Base-by-base conservation (phyloP, 2,888 invertebrate genomes). In the Eurytoma adleriae region DNA sequence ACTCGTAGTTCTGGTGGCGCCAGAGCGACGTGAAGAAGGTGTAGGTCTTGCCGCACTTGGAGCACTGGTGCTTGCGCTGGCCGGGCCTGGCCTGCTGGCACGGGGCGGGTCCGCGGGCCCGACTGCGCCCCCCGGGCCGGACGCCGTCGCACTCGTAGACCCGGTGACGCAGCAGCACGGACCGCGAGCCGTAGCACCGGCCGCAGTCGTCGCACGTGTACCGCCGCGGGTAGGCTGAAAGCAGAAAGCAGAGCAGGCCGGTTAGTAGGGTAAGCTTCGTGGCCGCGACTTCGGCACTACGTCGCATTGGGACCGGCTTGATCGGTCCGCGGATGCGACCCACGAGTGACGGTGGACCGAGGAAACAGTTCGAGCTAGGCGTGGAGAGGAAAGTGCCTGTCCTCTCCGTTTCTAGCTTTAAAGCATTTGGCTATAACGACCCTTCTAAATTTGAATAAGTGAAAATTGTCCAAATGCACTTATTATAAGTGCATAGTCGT, bases 1-100 rank as follows among this genome's bases (percentile, higher is more conserved):
- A 91, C 81, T 91, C 91, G 84, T 89, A 89, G 78, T 87, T 86
- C 62, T 89, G 86, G 79, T 91, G 90, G 56, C 87, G 86, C 89
- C 89, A 90, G 0, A 90, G 79, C 0, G 90, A 90, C 0, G 89
- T 90, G 77, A 89, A 89, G 30, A 89, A 88, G 0, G 88, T 85
- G 74, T 90, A 90, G 2, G 81, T 83, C 14, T 87, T 86, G 30
- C 85, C 84, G 71, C 90, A 90, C 24, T 84, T 85, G 0, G 73
- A 54, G 57, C 90, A 90, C 2, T 83, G 82, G 74, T 88, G 87
- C 27, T 87, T 88, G 70, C 87, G 88, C 67, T 68, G 14, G 13
- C 16, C n/a, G n/a, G 40, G 48, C n/a, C 5, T 48, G 18, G 24
- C 24, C 30, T 54, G 67, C n/a, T 52, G 14, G 27, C 20, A 18